Base-by-base conservation (phyloP, 2,797 vertebrate species). In the Microcaecilia unicolor region DNA sequence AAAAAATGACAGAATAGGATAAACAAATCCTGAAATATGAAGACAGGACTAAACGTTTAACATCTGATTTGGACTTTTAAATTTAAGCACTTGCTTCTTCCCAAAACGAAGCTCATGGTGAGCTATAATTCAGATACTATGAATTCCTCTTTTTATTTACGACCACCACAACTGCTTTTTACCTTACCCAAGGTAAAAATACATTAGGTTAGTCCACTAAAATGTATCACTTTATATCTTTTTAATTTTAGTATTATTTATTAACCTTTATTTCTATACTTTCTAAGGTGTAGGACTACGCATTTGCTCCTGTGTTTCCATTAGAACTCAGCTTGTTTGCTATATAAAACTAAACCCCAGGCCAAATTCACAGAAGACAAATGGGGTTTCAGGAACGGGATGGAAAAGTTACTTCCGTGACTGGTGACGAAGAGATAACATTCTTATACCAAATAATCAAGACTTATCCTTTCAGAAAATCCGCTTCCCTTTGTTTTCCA, bases 1-100 rank as follows among this genome's bases (percentile, higher is more conserved):
- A n/a, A n/a, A n/a, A n/a, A n/a, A n/a, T n/a, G n/a, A n/a, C n/a
- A n/a, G n/a, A n/a, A n/a, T n/a, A n/a, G n/a, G n/a, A n/a, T n/a
- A n/a, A n/a, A n/a, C n/a, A n/a, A 48, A 40, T 53, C 47, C 57
- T 37, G 50, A 44, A 17, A 27, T 23, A 59, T 0, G 18, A 44
- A 63, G 38, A 48, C 39, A 53, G 52, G 54, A 59, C 41, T 52
- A 53, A 61, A 42, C 55, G 50, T 48, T 51, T 62, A 59, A 61
- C 41, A 51, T 57, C 57, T 60, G 20, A 30, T 41, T n/a, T n/a
- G n/a, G n/a, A n/a, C n/a, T n/a, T n/a, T n/a, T n/a, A n/a, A n/a
- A n/a, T n/a, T n/a, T n/a, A n/a, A n/a, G n/a, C n/a, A n/a, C n/a
- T n/a, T n/a, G n/a, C n/a, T n/a, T n/a, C n/a, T n/a, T n/a, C n/a